Percentiles rank a stretch among this genome's conserved stretches.
These are phyloP conservation scores for Kobus ellipsiprymnus DNA, from an alignment of 2,113 vertebrate species.

Conservation along the genomic window DNA sequence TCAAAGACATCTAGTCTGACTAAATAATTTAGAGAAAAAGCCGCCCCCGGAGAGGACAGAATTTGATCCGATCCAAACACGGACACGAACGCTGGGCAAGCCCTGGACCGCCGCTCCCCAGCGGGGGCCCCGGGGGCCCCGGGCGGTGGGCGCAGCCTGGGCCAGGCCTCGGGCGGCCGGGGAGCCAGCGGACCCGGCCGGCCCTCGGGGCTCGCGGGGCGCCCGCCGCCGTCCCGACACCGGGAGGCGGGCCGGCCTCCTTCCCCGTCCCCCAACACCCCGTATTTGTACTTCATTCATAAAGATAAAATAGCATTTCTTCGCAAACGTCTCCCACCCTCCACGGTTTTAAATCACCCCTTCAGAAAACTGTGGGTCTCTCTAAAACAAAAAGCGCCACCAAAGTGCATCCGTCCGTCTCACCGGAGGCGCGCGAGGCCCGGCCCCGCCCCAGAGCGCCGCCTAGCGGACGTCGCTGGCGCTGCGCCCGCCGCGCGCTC, in stretches of 20 bases:
- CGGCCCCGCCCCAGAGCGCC: constrained; percentile 29
- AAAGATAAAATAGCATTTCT: background rate
- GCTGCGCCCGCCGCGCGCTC: constrained; percentile 71
- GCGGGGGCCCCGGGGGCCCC: background rate
- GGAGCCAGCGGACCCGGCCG: accelerated
- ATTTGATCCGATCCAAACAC: background rate
- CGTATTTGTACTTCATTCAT: background rate
- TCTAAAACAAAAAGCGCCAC: constrained; percentile 71
- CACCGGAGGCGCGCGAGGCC: constrained; percentile 46
- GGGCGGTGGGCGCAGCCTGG: background rate
- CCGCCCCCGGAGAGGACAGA: background rate
- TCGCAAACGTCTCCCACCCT: background rate
- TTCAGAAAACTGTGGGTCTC: constrained; percentile 64
- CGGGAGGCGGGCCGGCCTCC: accelerated
- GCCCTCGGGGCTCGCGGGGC: no score
- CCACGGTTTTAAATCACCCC: constrained; percentile 65
- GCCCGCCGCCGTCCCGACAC: background rate
- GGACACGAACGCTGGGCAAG: background rate
- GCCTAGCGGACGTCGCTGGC: background rate
- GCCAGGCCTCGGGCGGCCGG: background rate
- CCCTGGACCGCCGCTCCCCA: accelerated
- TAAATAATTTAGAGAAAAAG: background rate
- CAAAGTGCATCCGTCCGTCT: constrained; percentile 53
- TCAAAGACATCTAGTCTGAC: background rate
- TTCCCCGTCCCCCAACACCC: background rate